Evolutionary conservation across 1,140 invertebrate species (phyloP).

Genomic region (Coelopa frigida): DNA sequence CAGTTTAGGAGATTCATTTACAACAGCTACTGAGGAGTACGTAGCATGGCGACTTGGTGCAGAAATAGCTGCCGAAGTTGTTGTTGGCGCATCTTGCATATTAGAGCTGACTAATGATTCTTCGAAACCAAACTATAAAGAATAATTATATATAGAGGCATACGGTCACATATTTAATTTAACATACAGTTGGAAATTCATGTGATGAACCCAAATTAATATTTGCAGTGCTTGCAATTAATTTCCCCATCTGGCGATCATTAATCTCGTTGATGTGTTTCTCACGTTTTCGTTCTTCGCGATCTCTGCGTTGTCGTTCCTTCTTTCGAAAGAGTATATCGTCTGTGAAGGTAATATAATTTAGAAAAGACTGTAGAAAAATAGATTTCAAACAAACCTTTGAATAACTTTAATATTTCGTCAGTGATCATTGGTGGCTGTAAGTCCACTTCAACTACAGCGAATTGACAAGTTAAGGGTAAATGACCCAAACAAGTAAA

Average conservation of each 20-base stretch:
- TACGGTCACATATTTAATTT: neutral
- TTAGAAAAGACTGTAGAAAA: neutral
- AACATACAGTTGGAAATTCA: constrained; percentile 56
- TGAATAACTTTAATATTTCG: constrained; percentile 58
- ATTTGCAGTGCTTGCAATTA: constrained; percentile 45
- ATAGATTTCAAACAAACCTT: constrained; percentile 47
- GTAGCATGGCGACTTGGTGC: constrained; percentile 1
- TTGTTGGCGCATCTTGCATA: neutral
- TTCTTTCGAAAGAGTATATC: constrained; percentile 59
- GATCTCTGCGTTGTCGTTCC: constrained; percentile 54
- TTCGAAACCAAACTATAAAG: constrained; percentile 37
- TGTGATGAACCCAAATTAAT: constrained; percentile 54
- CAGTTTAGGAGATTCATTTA: constrained; percentile 22
- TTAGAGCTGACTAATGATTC: constrained; percentile 20
- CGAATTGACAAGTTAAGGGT: constrained; percentile 82
- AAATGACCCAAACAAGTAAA: constrained; percentile 81
- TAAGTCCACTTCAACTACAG: constrained; percentile 80
- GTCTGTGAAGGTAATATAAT: no score
- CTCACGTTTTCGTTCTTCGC: constrained; percentile 64
- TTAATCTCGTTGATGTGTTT: constrained; percentile 64
- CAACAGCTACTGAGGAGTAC: constrained; percentile 18
- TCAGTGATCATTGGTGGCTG: constrained; percentile 61
- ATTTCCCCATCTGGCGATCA: constrained; percentile 60
- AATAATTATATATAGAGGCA: neutral
- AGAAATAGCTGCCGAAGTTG: constrained; percentile 10